Evolutionary conservation across 2,888 invertebrate genomes (phyloP), one percentile per base, ranked within the genome.

Genomic region (Zygothrica quintamaculata): DNA sequence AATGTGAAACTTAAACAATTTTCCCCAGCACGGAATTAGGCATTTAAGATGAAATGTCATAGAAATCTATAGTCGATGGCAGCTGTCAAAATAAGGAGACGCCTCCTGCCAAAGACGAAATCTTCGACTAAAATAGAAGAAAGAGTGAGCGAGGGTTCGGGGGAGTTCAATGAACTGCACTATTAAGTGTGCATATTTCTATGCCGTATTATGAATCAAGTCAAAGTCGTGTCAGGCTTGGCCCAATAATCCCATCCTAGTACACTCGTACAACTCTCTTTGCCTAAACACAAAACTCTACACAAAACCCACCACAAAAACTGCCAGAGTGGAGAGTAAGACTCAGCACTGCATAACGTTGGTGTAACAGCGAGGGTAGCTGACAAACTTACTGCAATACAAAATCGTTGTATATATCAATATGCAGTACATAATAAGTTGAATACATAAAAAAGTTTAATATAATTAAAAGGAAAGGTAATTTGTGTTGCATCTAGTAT

Each of bases 81-180:
- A 81, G 82, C 79, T 80, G 80, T 82, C 80, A 80, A 65, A 80
- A 80, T 82, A 79, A 55, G 73, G 65, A 57, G 75, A 75, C 79
- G 79, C 79, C 82, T 73, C 40, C 65, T 51, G 52, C 37, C 39
- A 9, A 47, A 50, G 53, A 71, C 16, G 25, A 50, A 13, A 33
- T 61, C 15, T 34, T 51, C 47, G 6, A 15, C 33, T 22, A 22
- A 18, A 18, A 18, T 26, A 43, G 1, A 12, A 9, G 31, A n/a
- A 40, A n/a, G 1, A 12, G 25, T 26, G 34, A 16, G 4, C n/a
- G n/a, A n/a, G 1, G 15, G 40, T 13, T 1, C 37, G 33, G 42
- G 42, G 53, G 40, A 73, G 79, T 81, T 79, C 79, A 79, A 77
- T 77, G 79, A 59, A 62, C 79, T 65, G 37, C 52, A 31, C 25